phyloP scores from a whole-genome alignment of 2,113 vertebrate species.

The Platichthys flesus region DNA sequence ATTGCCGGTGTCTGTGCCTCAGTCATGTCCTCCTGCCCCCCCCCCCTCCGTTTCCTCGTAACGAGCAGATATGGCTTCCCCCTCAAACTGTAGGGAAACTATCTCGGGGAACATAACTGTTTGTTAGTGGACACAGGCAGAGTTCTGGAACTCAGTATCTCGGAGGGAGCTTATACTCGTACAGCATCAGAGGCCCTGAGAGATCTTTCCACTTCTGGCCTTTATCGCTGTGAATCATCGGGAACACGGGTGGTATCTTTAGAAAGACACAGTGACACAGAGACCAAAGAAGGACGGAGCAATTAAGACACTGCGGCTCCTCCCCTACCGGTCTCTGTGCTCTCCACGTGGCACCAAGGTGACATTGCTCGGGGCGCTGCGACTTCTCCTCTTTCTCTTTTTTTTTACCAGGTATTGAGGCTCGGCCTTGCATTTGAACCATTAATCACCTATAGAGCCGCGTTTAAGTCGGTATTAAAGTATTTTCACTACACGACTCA shows the following conservation, averaged over 20 bases:
- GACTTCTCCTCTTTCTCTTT: not conserved
- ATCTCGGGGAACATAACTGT: conserved; percentile 55
- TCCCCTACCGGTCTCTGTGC: conserved; percentile 58
- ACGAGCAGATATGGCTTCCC: conserved; percentile 62
- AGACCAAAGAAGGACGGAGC: conserved; percentile 69
- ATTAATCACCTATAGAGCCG: conserved; percentile 71
- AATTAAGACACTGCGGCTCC: conserved; percentile 69
- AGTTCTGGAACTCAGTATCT: conserved; percentile 49
- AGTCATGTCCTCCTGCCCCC: conserved; percentile 57
- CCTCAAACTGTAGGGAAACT: conserved; percentile 16
- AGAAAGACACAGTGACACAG: conserved; percentile 56
- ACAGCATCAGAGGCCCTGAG: conserved; percentile 48
- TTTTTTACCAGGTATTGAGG: conserved; percentile 56
- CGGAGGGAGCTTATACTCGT: conserved; percentile 25
- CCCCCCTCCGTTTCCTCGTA: conserved; percentile 33
- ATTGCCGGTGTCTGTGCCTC: conserved; percentile 71
- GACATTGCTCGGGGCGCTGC: conserved; percentile 75
- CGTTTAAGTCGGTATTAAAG: conserved; percentile 62
- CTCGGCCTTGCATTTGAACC: conserved; percentile 46
- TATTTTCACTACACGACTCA: conserved; percentile 49
- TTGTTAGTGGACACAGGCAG: conserved; percentile 58
- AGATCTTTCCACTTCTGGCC: conserved; percentile 49
- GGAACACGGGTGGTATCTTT: conserved; percentile 43
- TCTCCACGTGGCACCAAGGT: conserved; percentile 75
- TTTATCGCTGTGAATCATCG: conserved; percentile 40